Base-by-base conservation (phyloP, 2,797 vertebrate genomes). In the Oryzias sinensis region DNA sequence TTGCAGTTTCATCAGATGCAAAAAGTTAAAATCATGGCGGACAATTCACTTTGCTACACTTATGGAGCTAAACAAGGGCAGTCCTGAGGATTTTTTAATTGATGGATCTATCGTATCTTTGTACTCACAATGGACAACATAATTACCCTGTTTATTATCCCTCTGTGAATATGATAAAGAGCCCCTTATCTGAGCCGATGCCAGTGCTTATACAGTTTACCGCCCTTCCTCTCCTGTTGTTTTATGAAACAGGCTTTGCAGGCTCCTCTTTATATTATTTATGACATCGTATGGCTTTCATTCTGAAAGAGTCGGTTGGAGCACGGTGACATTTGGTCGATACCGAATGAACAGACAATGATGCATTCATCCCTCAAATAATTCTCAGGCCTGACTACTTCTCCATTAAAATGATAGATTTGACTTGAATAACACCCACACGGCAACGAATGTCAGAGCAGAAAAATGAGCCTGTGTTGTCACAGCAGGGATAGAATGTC, bases 401-500 rank as follows among this genome's bases (percentile, higher is more conserved):
- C 88, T 89, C 88, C 87, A 90, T 90, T 89, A 90, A 86, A 90
- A 90, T 89, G 87, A 90, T 89, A 86, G 87, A 89, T 90, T 83
- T 88, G 87, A 89, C 85, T 87, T 82, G 81, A 85, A 83, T 85
- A 86, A 85, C 88, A 87, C 82, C 85, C 83, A 88, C 87, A 82
- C 86, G 79, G 82, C 80, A 74, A 70, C 66, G 85, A 65, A 82
- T 88, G 88, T 86, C 87, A 84, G 73, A 55, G 81, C 75, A 81
- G 84, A 89, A 78, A 84, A 88, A 90, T 86, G 86, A 89, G 85
- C 72, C 69, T 4, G 77, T 83, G 87, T 80, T 83, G 85, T 88
- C 87, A 76, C 85, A 85, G 83, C 81, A 83, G 85, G 83, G 79
- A 86, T 79, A 82, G 84, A 84, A 87, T 89, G 87, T 91, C 87